These are phyloP conservation scores for Gambusia holbrooki DNA, from an alignment of 2,113 vertebrate species.

Conservation along the genomic window DNA sequence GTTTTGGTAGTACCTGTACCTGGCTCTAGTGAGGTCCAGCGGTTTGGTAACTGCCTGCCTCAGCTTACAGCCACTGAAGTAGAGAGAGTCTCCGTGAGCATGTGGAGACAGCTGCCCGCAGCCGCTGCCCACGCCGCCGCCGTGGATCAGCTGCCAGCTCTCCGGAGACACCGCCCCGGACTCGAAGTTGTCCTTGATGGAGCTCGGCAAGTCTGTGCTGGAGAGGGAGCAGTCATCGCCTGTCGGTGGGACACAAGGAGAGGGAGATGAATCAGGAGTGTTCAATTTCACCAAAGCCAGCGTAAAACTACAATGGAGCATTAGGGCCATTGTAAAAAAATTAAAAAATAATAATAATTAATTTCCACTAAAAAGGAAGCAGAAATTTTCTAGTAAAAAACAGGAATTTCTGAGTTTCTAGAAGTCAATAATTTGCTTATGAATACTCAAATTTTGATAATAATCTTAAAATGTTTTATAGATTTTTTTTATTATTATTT, in stretches of 20 bases:
- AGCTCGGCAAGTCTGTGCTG: constrained; percentile 91
- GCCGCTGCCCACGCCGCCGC: constrained; percentile 92
- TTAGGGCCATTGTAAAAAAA: no score
- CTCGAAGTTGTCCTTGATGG: constrained; percentile 99
- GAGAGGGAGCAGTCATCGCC: constrained; percentile 94
- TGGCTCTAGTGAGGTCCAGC: constrained; percentile 96
- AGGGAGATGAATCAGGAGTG: background rate
- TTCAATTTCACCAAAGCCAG: background rate
- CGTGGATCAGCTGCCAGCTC: constrained; percentile 96
- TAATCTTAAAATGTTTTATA: no score
- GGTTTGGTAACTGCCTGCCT: constrained; percentile 94
- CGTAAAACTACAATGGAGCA: background rate
- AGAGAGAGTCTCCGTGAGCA: constrained; percentile 95
- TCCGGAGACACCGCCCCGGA: constrained; percentile 90
- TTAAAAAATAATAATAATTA: no score
- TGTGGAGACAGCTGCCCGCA: constrained; percentile 97
- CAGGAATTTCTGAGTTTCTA: no score
- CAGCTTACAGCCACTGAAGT: constrained; percentile 96
- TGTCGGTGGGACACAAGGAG: constrained; percentile 15
- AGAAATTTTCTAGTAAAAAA: no score
- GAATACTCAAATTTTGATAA: no score
- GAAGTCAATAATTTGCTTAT: no score
- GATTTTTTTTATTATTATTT: no score
- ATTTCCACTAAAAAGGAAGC: no score
- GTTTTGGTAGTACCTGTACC: constrained; percentile 81